phyloP scores from a whole-genome alignment of 2,888 invertebrate species.

The Blera fallax region DNA sequence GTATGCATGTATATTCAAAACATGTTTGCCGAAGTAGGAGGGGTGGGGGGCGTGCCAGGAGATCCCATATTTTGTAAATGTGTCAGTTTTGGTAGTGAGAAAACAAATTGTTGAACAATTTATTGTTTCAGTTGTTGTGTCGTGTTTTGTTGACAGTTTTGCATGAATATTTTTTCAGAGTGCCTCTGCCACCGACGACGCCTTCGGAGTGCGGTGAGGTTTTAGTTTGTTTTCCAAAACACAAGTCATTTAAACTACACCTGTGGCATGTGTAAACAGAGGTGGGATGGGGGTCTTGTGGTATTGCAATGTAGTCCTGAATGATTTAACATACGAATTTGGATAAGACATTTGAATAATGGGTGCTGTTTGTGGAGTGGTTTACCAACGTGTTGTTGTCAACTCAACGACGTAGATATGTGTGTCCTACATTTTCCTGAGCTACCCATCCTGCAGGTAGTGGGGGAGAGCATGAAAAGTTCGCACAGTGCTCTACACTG shows the following conservation, averaged over 20 bases:
- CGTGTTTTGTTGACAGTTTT: constrained; percentile 30
- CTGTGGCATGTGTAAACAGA: constrained; percentile 27
- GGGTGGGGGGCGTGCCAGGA: not conserved
- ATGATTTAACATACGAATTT: not conserved
- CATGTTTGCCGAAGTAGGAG: not conserved
- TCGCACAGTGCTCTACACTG: too few relatives aligned
- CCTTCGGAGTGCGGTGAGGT: constrained; percentile 12
- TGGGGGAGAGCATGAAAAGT: too few relatives aligned
- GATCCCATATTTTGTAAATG: not conserved
- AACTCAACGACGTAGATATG: too few relatives aligned
- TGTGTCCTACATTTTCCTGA: too few relatives aligned
- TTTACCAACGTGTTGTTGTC: not conserved
- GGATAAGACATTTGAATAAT: not conserved
- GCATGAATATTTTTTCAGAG: not conserved
- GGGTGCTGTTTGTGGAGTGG: not conserved
- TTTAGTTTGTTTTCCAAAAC: constrained; percentile 45
- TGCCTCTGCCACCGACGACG: too few relatives aligned
- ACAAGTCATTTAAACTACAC: constrained; percentile 52
- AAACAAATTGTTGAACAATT: constrained; percentile 70
- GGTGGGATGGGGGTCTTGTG: not conserved
- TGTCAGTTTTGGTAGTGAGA: constrained; percentile 42
- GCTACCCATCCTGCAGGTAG: too few relatives aligned
- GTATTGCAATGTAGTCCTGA: not conserved
- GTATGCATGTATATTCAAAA: not conserved
- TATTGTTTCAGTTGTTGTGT: constrained; percentile 44